Evolutionary conservation across 2,888 invertebrate genomes (phyloP).

Genomic region (Entomobrya multifasciata): DNA sequence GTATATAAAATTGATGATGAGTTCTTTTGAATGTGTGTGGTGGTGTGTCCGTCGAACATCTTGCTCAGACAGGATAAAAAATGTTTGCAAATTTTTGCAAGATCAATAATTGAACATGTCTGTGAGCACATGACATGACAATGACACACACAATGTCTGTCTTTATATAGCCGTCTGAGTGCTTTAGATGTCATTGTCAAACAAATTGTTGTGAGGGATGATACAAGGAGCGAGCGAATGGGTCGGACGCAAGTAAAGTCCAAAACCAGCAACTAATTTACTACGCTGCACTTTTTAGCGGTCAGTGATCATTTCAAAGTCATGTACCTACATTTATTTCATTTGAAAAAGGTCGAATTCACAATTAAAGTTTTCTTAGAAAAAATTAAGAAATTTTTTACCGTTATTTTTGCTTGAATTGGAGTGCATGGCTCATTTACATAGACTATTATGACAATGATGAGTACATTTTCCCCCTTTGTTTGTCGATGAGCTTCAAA

Average conservation of each 20-base stretch:
- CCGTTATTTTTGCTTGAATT: background rate
- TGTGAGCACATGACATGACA: background rate
- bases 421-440: background rate
- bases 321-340: background rate
- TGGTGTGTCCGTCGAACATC: slow-evolving; percentile 7
- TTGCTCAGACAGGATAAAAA: background rate
- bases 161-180: background rate
- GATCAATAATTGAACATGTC: slow-evolving; percentile 13
- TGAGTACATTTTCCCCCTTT: background rate
- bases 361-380: slow-evolving; percentile 35
- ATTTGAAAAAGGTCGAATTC: slow-evolving; percentile 32
- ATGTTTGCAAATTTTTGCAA: background rate
- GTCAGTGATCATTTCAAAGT: background rate
- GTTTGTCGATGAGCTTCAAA: background rate
- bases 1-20: too few species aligned
- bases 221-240: slow-evolving; percentile 15
- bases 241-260: too few species aligned
- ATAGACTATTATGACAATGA: background rate
- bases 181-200: slow-evolving; percentile 42
- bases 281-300: too few species aligned
- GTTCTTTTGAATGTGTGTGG: too few species aligned
- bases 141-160: too few species aligned
- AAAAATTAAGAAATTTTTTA: slow-evolving; percentile 5
- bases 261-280: too few species aligned
- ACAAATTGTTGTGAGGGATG: slow-evolving; percentile 33